Base-by-base conservation (phyloP, 2,888 invertebrate genomes). In the Megalurothrips usitatus region DNA sequence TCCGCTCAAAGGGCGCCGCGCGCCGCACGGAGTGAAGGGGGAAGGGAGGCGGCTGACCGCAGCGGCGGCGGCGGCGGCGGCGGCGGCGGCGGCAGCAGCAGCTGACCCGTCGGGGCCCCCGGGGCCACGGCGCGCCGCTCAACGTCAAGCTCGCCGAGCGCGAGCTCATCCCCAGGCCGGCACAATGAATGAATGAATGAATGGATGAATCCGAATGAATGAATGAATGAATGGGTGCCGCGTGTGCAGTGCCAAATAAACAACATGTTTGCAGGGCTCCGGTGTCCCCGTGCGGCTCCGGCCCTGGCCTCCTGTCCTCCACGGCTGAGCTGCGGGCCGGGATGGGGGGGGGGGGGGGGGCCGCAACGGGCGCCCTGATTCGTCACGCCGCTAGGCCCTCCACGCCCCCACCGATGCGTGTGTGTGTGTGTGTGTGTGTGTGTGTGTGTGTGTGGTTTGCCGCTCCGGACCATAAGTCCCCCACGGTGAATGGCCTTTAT, bases 391-490 rank as follows among this genome's bases (percentile, higher is more conserved):
- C 58, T 58, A n/a, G 58, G 58, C 58, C 58, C 58, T 58, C 34
- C n/a, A 58, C 58, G 58, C 19, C 58, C 58, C 68, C 58, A 58
- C 58, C 58, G 14, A 6, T 43, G 34, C 6, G 52, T 52, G 52
- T n/a, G 58, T 26, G 68, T 75, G 23, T 75, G 78, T 78, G 80
- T 80, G 58, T 80, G 49, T 80, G 80, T 52, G 80, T 26, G 49
- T 52, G 52, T 19, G 80, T 79, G 14, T 28, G 79, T 79, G 80
- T 58, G 10, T 52, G 52, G 34, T 43, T 43, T 43, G 34, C 34
- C 34, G 34, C 3, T 43, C 6, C 34, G 6, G 34, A 43, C 34
- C n/a, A n/a, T 43, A 43, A 43, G 34, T 43, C 34, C 34, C 34
- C 34, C n/a, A n/a, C n/a, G 34, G 34, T 43, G 34, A 43, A 43